Evolutionary conservation across 2,113 vertebrate genomes (phyloP).

Genomic region (Percina caprodes): DNA sequence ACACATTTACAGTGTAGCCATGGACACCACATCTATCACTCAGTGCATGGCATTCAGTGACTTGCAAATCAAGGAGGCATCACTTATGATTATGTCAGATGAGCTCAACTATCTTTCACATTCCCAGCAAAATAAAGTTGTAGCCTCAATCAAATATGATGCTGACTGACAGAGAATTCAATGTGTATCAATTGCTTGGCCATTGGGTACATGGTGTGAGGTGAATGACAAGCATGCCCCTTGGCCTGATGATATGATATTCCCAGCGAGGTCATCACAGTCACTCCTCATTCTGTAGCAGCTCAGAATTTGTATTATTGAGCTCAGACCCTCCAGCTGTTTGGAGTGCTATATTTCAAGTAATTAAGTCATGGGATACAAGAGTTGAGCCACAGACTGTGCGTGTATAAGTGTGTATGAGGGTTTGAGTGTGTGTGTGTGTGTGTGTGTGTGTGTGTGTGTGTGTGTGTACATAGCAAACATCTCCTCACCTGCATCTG

Average conservation of each 20-base stretch:
- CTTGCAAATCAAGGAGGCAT: conserved; percentile 62
- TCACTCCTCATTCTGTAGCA: conserved; percentile 59
- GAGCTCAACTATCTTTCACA: conserved; percentile 27
- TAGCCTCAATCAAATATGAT: conserved; percentile 19
- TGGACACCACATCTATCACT: conserved; percentile 72
- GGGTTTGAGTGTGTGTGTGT: not conserved
- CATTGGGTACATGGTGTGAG: conserved; percentile 48
- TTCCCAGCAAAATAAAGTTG: conserved; percentile 22
- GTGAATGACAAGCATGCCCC: conserved; percentile 72
- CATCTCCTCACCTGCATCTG: not conserved
- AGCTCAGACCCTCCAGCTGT: conserved; percentile 66
- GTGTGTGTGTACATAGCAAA: conserved; percentile 1
- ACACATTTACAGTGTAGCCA: conserved; percentile 77
- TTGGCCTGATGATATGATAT: conserved; percentile 68
- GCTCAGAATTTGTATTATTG: conserved; percentile 66
- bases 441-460: not conserved
- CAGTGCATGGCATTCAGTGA: conserved; percentile 53
- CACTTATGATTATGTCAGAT: conserved; percentile 37
- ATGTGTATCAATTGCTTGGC: conserved; percentile 36
- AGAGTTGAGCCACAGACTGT: conserved; percentile 29
- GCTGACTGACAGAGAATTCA: conserved; percentile 55
- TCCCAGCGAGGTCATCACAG: conserved; percentile 57
- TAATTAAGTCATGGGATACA: conserved; percentile 69
- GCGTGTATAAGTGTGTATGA: conserved; percentile 14
- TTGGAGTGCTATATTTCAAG: conserved; percentile 69